phyloP scores from a whole-genome alignment of 2,113 vertebrate species.

The Tragulus kanchil region DNA sequence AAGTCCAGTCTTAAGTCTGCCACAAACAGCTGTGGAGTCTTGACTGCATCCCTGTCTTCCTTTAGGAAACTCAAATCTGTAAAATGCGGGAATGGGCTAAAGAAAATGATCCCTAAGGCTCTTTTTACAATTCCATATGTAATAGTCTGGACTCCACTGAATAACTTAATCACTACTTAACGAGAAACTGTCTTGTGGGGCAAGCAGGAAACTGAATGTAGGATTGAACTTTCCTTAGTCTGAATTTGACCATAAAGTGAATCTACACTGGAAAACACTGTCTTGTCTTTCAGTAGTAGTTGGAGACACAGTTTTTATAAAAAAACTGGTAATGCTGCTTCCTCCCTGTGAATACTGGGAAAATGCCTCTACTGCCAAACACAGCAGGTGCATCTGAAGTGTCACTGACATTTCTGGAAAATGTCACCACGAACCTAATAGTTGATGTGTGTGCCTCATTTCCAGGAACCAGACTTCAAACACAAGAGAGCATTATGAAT shows the following conservation, averaged over 20 bases:
- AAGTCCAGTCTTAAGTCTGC: not conserved
- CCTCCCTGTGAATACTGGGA: not conserved
- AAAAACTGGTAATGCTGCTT: conserved; percentile 1
- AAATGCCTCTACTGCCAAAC: conserved; percentile 8
- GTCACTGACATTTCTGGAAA: conserved; percentile 32
- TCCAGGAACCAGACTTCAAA: conserved; percentile 74
- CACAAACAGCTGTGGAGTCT: not conserved
- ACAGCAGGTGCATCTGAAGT: conserved; percentile 40
- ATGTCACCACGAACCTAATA: conserved; percentile 59
- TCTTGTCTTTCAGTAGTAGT: not conserved
- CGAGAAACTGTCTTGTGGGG: not conserved
- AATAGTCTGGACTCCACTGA: not conserved
- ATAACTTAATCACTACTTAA: not conserved
- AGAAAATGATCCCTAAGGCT: not conserved
- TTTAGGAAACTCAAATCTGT: not conserved
- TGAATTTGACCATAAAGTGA: not conserved
- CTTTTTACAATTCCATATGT: not conserved
- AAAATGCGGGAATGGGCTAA: not conserved
- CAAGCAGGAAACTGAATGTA: not conserved
- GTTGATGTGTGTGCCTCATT: conserved; percentile 60
- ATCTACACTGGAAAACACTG: not conserved
- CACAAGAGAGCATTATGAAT: conserved; percentile 46
- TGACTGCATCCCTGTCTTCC: not conserved
- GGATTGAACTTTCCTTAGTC: not conserved
- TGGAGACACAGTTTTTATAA: conserved; percentile 20